phyloP scores from a whole-genome alignment of 2,888 invertebrate genomes.

The Pseudeuparius sepicola region DNA sequence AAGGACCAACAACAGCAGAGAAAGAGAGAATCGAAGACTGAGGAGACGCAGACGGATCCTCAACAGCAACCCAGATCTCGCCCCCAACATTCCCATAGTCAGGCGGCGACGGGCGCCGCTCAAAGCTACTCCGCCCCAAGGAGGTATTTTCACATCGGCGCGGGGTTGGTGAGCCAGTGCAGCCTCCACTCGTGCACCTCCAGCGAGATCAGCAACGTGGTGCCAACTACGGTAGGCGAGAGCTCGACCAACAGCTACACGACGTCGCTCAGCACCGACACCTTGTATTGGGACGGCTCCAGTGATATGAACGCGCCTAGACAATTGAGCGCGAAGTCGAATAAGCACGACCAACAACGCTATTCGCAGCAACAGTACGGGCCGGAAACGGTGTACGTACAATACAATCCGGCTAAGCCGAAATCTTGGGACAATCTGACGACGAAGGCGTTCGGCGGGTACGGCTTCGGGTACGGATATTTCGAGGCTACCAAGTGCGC shows the following conservation, averaged over 20 bases:
- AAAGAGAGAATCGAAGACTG: constrained; percentile 38
- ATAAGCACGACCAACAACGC: constrained; percentile 39
- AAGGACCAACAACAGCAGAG: constrained; percentile 52
- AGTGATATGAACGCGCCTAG: constrained; percentile 36
- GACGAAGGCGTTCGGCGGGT: constrained; percentile 76
- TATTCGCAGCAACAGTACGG: constrained; percentile 29
- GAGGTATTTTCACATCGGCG: constrained; percentile 56
- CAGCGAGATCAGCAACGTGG: constrained; percentile 58
- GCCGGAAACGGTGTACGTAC: constrained; percentile 39
- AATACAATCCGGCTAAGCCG: constrained; percentile 52
- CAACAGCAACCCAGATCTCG: constrained; percentile 35
- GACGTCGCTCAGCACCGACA: constrained; percentile 78
- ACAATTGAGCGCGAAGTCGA: constrained; percentile 39
- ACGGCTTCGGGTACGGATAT: constrained; percentile 80
- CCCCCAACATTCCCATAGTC: constrained; percentile 34
- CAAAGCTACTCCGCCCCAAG: constrained; percentile 29
- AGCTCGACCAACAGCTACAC: constrained; percentile 73
- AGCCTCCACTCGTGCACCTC: constrained; percentile 77
- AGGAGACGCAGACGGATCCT: constrained; percentile 41
- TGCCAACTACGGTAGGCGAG: constrained; percentile 47
- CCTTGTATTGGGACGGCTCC: constrained; percentile 67
- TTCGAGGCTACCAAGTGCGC: constrained; percentile 43
- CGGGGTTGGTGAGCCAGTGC: constrained; percentile 64
- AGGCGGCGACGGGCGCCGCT: constrained; percentile 22
- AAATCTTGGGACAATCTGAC: constrained; percentile 87